These are phyloP conservation scores for Lobophora halterata DNA, from an alignment of 2,888 invertebrate genomes.

Conservation along the genomic window DNA sequence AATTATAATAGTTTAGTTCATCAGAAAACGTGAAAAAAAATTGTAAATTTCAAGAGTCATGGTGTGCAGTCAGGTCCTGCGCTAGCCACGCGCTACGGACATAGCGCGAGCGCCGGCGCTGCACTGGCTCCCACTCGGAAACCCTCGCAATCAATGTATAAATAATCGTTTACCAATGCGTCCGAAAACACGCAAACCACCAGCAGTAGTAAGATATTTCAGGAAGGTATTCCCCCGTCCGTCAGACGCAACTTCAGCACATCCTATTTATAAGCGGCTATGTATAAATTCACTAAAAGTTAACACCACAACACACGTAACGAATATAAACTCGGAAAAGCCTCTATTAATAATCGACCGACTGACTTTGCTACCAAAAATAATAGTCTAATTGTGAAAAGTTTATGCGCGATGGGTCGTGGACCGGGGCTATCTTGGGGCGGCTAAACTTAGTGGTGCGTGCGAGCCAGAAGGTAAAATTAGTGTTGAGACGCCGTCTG, in stretches of 20 bases:
- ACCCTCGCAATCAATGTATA: conserved; percentile 74
- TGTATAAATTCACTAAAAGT: conserved; percentile 82
- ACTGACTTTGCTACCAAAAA: conserved; percentile 82
- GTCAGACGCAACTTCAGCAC: conserved; percentile 80
- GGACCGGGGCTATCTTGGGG: conserved; percentile 81
- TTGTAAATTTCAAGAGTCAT: too few species aligned
- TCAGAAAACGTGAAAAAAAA: too few species aligned
- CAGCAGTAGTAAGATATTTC: conserved; percentile 80
- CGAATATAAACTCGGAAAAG: conserved; percentile 82
- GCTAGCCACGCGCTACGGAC: conserved; percentile 19
- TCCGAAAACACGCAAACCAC: conserved; percentile 78
- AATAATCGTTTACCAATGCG: conserved; percentile 81
- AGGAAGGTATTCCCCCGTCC: conserved; percentile 81
- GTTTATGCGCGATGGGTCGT: conserved; percentile 81
- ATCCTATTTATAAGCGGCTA: conserved; percentile 82
- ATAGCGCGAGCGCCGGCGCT: conserved; percentile 33
- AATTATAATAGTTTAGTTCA: too few species aligned
- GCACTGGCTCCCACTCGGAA: conserved; percentile 45
- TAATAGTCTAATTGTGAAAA: conserved; percentile 83
- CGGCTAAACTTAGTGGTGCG: conserved; percentile 82
- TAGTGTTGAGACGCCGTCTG: conserved; percentile 79
- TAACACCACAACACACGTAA: conserved; percentile 81
- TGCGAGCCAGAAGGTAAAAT: conserved; percentile 79
- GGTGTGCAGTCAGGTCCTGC: too few species aligned
- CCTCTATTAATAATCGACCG: conserved; percentile 82